Conservation (phyloP, 1,140 invertebrate genomes). For the Cephus cinctus region DNA sequence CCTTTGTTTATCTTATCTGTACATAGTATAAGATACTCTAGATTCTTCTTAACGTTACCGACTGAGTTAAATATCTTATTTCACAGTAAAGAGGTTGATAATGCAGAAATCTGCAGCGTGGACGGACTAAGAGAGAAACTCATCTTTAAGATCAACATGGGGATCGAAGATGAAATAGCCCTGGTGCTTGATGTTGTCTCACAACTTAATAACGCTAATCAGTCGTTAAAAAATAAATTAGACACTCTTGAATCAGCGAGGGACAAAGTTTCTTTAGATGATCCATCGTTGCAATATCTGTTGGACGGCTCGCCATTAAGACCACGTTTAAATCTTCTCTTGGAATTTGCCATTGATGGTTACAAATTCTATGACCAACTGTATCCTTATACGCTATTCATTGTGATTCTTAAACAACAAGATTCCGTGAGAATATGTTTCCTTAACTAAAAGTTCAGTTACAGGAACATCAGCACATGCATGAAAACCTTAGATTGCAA, state of each 20-base stretch:
- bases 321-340: slow-evolving; percentile 35
- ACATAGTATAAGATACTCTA: no score
- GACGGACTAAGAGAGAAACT: slow-evolving; percentile 27
- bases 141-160: slow-evolving; percentile 34
- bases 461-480: slow-evolving; percentile 14
- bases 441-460: slow-evolving; percentile 21
- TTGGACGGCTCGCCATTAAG: slow-evolving; percentile 31
- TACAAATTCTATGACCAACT: slow-evolving; percentile 31
- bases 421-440: slow-evolving; percentile 2
- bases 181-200: slow-evolving; percentile 17
- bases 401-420: not conserved
- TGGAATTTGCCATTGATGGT: slow-evolving; percentile 34
- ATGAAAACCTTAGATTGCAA: slow-evolving; percentile 30
- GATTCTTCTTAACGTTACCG: no score
- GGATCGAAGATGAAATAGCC: slow-evolving; percentile 34
- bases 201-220: slow-evolving; percentile 25
- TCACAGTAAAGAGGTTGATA: slow-evolving; percentile 33
- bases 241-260: slow-evolving; percentile 29
- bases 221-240: slow-evolving; percentile 38
- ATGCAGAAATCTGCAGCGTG: slow-evolving; percentile 32
- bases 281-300: slow-evolving; percentile 29
- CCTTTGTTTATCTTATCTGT: no score
- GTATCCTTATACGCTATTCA: slow-evolving; percentile 32
- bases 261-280: slow-evolving; percentile 28
- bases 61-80: no score